Conservation (phyloP, 2,888 invertebrate species). For the Platycheirus rosarum region DNA sequence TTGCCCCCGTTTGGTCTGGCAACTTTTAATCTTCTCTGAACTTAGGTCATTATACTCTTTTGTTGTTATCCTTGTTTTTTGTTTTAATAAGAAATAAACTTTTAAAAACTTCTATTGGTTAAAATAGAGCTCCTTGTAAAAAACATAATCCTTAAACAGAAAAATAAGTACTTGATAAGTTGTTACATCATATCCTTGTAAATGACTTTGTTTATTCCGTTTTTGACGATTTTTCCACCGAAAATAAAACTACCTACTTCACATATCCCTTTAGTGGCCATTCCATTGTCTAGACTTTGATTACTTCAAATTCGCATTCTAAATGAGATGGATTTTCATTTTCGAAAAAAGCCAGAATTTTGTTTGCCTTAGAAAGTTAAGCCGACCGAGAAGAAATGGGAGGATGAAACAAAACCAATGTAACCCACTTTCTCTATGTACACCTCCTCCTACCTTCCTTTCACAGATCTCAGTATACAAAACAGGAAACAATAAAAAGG, state of each 20-base stretch:
- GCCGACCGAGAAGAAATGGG: conserved; percentile 19
- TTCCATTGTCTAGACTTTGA: conserved; percentile 62
- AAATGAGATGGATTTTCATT: conserved; percentile 56
- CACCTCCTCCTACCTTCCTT: no score
- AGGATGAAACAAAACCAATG: conserved; percentile 24
- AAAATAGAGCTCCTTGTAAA: no score
- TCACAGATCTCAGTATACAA: no score
- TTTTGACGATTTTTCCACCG: conserved; percentile 41
- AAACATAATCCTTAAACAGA: background rate
- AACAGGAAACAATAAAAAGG: conserved; percentile 54
- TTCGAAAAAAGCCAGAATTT: conserved; percentile 3
- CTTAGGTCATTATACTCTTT: conserved; percentile 26
- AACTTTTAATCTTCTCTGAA: conserved; percentile 19
- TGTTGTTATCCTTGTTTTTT: background rate
- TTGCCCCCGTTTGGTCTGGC: conserved; percentile 12
- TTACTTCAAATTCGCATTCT: conserved; percentile 52
- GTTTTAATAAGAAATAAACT: conserved; percentile 23
- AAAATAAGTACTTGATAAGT: conserved; percentile 13
- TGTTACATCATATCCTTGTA: conserved; percentile 33
- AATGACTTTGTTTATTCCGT: conserved; percentile 65
- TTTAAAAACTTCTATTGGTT: no score
- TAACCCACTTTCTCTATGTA: conserved; percentile 61
- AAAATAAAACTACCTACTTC: conserved; percentile 30
- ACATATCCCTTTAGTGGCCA: conserved; percentile 42
- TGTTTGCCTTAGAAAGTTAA: conserved; percentile 26